Percentiles rank a stretch among this genome's conserved stretches.
Conservation (phyloP, 2,888 invertebrate genomes). For the Eudemis profundana region DNA sequence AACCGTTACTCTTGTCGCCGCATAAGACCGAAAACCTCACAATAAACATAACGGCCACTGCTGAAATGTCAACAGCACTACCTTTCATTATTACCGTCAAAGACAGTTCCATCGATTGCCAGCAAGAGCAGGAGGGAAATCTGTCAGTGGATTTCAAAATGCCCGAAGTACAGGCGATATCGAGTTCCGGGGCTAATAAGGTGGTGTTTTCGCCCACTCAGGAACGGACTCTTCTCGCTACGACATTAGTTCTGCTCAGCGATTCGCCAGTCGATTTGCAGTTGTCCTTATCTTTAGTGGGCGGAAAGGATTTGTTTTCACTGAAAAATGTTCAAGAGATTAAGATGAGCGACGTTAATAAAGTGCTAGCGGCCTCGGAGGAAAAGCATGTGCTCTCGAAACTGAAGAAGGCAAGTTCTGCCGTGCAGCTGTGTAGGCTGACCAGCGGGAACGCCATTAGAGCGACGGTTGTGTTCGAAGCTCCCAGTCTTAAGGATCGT, state of each 20-base stretch:
- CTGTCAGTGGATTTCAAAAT: conserved; percentile 67
- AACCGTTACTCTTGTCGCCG: conserved; percentile 71
- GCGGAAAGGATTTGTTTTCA: conserved; percentile 65
- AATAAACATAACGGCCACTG: conserved; percentile 66
- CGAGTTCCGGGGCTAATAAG: conserved; percentile 71
- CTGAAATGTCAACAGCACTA: conserved; percentile 62
- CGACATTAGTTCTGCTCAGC: conserved; percentile 72
- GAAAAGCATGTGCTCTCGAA: conserved; percentile 55
- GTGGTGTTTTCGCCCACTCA: conserved; percentile 65
- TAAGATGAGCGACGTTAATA: conserved; percentile 71
- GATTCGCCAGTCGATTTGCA: conserved; percentile 73
- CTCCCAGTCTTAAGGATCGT: conserved; percentile 56
- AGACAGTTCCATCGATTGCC: conserved; percentile 69
- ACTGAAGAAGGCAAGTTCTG: conserved; percentile 60
- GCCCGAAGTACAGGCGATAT: conserved; percentile 74
- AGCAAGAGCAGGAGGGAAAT: conserved; percentile 62
- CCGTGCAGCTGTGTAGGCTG: conserved; percentile 71
- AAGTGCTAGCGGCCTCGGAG: conserved; percentile 66
- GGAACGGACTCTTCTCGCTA: conserved; percentile 60
- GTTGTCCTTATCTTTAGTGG: conserved; percentile 64
- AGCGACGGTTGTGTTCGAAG: conserved; percentile 67
- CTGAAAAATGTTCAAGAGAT: conserved; percentile 75
- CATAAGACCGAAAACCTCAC: conserved; percentile 69
- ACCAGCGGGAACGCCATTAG: conserved; percentile 72
- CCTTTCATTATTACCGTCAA: conserved; percentile 65